Evolutionary conservation across 2,113 vertebrate genomes (phyloP), one percentile per base, ranked within the genome.

Genomic region (Emydocephalus ijimae): DNA sequence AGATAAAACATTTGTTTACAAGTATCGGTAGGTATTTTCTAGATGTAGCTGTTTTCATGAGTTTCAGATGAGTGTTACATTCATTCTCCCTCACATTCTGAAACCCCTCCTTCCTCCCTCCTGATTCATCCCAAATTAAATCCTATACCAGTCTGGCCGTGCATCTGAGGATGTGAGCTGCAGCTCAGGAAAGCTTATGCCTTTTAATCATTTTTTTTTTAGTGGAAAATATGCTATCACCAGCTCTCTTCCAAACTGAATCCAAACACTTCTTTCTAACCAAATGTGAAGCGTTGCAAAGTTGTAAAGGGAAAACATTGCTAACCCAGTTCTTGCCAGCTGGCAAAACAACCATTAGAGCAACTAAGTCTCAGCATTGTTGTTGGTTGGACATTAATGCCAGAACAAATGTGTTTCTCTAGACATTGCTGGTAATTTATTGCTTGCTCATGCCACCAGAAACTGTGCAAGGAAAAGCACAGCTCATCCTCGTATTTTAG

Each of bases 351-450:
- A 0, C 8, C 93, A 90, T 87, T 94, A 94, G 90, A 39, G 26
- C 85, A 94, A 93, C 88, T 15, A 92, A 94, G 55, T 48, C 56
- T 92, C 54, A 88, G 91, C 56, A 20, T 85, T 56, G 85, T 85
- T 91, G 88, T 94, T 92, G 69, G 34, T 1, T 10, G 93, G 92
- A 92, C 88, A 94, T 92, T 90, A 94, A 57, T 9, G 52, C 93
- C 87, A 56, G 21, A 95, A 91, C 23, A 85, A 93, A 59, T 0
- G 26, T 4, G 24, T 14, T 94, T 29, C 88, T 85, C 50, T 43
- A 85, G 69, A 85, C 52, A 45, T 23, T 23, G 50, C 45, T 69
- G 0, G 24, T 24, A 8, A 91, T 86, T 89, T 26, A 59, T 24
- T 45, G 74, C 43, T 90, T 50, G 88, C 39, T 95, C 85, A 56